Percentiles rank a stretch among this genome's conserved stretches.
phyloP scores from a whole-genome alignment of 2,888 invertebrate species.

The Gnatocerus cornutus region DNA sequence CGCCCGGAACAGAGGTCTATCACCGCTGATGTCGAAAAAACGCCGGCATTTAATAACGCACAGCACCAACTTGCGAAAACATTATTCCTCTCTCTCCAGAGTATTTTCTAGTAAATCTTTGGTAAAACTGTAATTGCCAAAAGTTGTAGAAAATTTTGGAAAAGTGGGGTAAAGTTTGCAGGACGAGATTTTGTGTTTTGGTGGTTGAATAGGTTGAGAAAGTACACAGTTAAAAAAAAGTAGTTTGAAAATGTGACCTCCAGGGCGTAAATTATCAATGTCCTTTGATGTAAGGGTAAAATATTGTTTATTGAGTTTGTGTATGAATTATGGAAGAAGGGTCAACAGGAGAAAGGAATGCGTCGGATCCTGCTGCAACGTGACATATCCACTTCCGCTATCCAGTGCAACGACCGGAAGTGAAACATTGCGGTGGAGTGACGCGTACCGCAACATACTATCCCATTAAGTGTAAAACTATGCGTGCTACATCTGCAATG shows the following conservation, averaged over 20 bases:
- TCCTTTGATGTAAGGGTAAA: slow-evolving; percentile 19
- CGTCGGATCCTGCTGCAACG: slow-evolving; percentile 40
- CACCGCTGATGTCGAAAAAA: not conserved
- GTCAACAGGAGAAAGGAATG: slow-evolving; percentile 53
- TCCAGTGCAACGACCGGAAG: slow-evolving; percentile 62
- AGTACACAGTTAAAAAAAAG: not conserved
- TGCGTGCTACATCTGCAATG: slow-evolving; percentile 67
- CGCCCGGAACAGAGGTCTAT: not conserved
- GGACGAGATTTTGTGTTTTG: no score
- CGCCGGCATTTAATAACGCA: not conserved
- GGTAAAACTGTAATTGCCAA: no score
- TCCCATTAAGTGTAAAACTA: slow-evolving; percentile 64
- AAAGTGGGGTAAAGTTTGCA: no score
- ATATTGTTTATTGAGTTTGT: slow-evolving; percentile 34
- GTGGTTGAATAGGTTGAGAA: no score
- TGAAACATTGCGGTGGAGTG: slow-evolving; percentile 61
- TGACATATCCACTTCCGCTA: slow-evolving; percentile 56
- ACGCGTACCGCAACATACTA: slow-evolving; percentile 57
- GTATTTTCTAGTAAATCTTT: no score
- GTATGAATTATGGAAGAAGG: slow-evolving; percentile 31
- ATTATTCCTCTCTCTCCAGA: no score
- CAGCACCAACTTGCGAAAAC: not conserved
- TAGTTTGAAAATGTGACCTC: not conserved
- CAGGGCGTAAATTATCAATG: slow-evolving; percentile 10
- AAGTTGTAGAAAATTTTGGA: no score